Evolutionary conservation across 2,888 invertebrate genomes (phyloP), one percentile per base, ranked within the genome.

Genomic region (Ectemnius continuus): DNA sequence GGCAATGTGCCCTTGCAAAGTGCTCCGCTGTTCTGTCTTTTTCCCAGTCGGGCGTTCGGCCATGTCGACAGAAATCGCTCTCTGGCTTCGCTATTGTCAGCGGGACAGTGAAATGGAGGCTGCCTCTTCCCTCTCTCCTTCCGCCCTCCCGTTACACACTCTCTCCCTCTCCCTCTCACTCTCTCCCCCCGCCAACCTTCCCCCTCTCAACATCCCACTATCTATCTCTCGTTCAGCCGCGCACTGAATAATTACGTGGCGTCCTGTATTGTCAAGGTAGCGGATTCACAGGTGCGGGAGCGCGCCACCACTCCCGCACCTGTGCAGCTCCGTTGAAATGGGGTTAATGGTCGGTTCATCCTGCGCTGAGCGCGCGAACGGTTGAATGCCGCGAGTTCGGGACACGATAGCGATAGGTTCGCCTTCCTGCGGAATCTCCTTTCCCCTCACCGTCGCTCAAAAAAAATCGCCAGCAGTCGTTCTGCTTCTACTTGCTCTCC

Each of bases 1-100:
- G 63, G 78, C 71, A 75, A 71, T 74, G 81, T 73, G 71, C 57
- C 78, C 75, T 16, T 68, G 63, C 68, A 58, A 36, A 72, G 57
- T 52, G 46, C 61, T n/a, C 18, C 36, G 36, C 36, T 36, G 36
- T 36, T 36, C 36, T 36, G 36, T 36, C 36, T 36, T 36, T 36
- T 36, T 36, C 36, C 36, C 36, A 36, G 36, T 11, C 36, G 36
- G 36, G 36, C 36, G 56, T n/a, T 46, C 60, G 52, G 58, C 65
- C 70, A 52, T 57, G 26, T 45, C 58, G 62, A 13, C 62, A 46
- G 66, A 58, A 59, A 70, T 48, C 58, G 46, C 67, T 63, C 62
- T 57, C 14, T 61, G 64, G 52, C 65, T 46, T 16, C 65, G 64
- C 14, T 46, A 46, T 16, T 18, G 13, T 18, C 46, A 14, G 52